Conservation (phyloP, 2,113 vertebrate species). For the Glaucidium brasilianum region DNA sequence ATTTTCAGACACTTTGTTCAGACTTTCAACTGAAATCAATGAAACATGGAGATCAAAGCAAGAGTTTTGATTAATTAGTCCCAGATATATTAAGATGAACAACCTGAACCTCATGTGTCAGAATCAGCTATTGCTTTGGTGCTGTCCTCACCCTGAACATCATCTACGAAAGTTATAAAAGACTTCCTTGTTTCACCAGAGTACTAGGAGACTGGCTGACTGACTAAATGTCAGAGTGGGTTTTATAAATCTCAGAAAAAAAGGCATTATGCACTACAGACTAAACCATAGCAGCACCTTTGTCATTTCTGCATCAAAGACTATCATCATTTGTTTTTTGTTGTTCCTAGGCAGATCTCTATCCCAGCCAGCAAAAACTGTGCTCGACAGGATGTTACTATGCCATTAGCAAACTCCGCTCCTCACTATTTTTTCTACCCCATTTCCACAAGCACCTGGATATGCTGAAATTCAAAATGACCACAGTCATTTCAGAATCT, state of each 20-base stretch:
- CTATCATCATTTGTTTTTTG: not conserved
- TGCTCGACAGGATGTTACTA: not conserved
- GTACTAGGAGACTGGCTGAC: not conserved
- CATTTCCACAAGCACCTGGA: not conserved
- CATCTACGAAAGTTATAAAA: not conserved
- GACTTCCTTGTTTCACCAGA: not conserved
- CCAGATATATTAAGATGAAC: not conserved
- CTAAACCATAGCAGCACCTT: not conserved
- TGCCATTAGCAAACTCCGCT: not conserved
- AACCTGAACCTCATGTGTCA: not conserved
- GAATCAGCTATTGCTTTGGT: not conserved
- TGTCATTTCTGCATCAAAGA: not conserved
- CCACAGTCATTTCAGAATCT: not conserved
- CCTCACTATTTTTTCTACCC: not conserved
- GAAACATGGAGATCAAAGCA: not conserved
- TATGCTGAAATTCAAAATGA: not conserved
- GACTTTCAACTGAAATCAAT: not conserved
- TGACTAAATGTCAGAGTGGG: not conserved
- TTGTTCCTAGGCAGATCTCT: not conserved
- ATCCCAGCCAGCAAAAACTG: not conserved
- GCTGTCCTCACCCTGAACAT: not conserved
- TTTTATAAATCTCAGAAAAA: not conserved
- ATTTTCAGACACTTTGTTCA: not conserved
- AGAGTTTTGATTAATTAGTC: constrained; percentile 8
- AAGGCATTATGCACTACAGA: not conserved